These are phyloP conservation scores for Xiphias gladius DNA, from an alignment of 2,113 vertebrate genomes.

Conservation along the genomic window DNA sequence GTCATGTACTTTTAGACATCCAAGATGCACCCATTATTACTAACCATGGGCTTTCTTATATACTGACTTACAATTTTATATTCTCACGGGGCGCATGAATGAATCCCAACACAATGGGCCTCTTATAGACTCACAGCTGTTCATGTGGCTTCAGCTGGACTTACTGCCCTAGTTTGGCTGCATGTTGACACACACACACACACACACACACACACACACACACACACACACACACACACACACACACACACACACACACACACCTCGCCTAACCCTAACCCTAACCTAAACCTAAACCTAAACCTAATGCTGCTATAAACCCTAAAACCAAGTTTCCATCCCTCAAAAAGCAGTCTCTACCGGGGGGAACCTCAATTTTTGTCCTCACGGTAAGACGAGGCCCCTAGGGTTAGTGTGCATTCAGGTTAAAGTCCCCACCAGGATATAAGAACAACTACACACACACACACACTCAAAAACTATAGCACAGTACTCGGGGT, in stretches of 20 bases:
- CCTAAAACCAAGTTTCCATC: background rate
- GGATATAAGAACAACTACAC: too few species aligned
- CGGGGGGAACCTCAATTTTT: too few species aligned
- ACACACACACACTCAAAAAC: background rate
- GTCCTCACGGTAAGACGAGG: too few species aligned
- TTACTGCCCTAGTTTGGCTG: constrained; percentile 50
- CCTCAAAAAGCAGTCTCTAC: too few species aligned
- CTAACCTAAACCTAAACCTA: too few species aligned
- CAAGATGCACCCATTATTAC: constrained; percentile 31
- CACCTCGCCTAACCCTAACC: background rate
- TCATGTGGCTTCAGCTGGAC: constrained; percentile 58
- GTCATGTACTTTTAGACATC: constrained; percentile 15
- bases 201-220: constrained; percentile 4
- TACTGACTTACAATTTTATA: constrained; percentile 29
- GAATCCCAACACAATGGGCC: constrained; percentile 47
- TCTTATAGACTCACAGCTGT: constrained; percentile 62
- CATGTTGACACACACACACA: constrained; percentile 28
- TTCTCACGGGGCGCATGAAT: constrained; percentile 33
- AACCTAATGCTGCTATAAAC: background rate
- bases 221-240: background rate
- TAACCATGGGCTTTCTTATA: constrained; percentile 7
- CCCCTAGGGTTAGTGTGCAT: too few species aligned
- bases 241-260: constrained; percentile 1
- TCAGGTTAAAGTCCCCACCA: too few species aligned
- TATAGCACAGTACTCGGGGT: constrained; percentile 4